phyloP scores from a whole-genome alignment of 2,113 vertebrate genomes.

The Perca fluviatilis region DNA sequence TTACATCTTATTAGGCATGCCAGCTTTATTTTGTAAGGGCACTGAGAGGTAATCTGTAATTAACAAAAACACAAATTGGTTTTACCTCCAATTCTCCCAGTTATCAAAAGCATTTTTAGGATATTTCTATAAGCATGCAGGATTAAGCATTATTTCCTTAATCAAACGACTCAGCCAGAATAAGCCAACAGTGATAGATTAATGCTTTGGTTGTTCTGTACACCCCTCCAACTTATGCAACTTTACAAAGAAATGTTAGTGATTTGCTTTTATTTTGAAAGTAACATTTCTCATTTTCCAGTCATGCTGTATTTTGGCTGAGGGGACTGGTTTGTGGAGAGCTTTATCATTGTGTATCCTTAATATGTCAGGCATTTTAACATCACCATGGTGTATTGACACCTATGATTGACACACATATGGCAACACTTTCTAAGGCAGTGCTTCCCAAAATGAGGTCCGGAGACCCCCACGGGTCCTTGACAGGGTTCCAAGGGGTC shows the following conservation, averaged over 20 bases:
- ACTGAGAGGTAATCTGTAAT: background rate
- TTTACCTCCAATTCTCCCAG: background rate
- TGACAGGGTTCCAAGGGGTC: no score
- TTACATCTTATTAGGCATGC: background rate
- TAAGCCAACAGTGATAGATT: constrained; percentile 17
- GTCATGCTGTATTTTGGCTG: background rate
- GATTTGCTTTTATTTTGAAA: constrained; percentile 26
- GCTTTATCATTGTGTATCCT: background rate
- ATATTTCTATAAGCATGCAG: constrained; percentile 16
- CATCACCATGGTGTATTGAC: background rate
- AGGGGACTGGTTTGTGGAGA: background rate
- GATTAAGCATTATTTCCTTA: background rate
- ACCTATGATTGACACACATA: background rate
- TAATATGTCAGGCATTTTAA: background rate
- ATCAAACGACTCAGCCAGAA: constrained; percentile 26
- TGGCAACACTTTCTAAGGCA: background rate
- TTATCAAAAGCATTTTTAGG: constrained; percentile 20
- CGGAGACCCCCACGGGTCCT: no score
- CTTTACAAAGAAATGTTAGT: background rate
- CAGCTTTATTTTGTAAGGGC: background rate
- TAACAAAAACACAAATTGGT: background rate
- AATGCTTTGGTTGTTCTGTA: constrained; percentile 16
- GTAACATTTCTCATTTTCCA: background rate
- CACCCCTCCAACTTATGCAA: background rate
- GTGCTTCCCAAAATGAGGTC: no score